Evolutionary conservation across 2,888 invertebrate species (phyloP), one percentile per base, ranked within the genome.

Genomic region (Nezara viridula): DNA sequence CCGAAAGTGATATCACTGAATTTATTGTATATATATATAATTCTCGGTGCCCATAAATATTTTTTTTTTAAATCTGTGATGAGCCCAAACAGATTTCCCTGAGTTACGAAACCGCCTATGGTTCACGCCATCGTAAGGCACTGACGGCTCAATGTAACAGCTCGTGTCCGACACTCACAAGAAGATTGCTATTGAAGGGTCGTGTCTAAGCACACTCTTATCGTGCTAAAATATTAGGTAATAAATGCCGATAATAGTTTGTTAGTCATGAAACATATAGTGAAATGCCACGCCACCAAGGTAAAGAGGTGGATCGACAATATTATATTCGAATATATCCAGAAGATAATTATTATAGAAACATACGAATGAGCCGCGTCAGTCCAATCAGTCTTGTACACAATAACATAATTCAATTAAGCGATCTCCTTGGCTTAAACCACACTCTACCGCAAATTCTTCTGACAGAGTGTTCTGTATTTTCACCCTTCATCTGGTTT

Each of bases 141-240:
- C 32, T 73, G 66, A 73, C 32, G 37, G 66, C 21, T 73, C 66
- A 73, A 73, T 73, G 66, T 37, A 73, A 73, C 32, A 73, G 37
- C 66, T 73, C 66, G 66, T 73, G 66, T 73, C 37, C 6, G 19
- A 9, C 32, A 32, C 66, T 73, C 66, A 37, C 60, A 37, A 19
- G 66, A 73, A 27, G 66, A 73, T 73, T 19, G 66, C 66, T 73
- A 73, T 73, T 73, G 66, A 73, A 27, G 32, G 66, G 37, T 73
- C 66, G 66, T 73, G 66, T 73, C 66, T 16, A 32, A 37, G 66
- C 32, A 73, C 66, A 32, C 32, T 73, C 66, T 73, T 73, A 73
- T 73, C 66, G 32, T 73, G 66, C 66, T 19, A 73, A 73, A 73
- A 73, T 73, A 73, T 73, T 73, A 37, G 66, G 66, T 73, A 73